Evolutionary conservation across 2,113 vertebrate species (phyloP), one percentile per base, ranked within the genome.

Genomic region (Gallinago paraguaiae): DNA sequence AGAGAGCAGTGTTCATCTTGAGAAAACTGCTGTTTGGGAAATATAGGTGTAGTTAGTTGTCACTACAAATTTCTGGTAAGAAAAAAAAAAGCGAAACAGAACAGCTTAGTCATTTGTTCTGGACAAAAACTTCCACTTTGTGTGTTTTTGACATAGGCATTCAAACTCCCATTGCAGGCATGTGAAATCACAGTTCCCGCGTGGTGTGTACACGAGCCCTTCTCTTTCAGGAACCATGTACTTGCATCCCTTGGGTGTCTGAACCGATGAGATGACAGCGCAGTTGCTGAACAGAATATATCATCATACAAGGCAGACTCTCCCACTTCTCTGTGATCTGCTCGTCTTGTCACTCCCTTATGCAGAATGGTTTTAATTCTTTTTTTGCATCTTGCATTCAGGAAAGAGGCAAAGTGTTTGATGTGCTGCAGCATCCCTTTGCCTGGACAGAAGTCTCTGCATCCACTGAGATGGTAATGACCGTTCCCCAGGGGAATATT

Each of bases 391-490:
- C 27, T 31, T 70, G 35, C 28, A 20, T 86, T 83, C 24, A 79
- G 72, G 24, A 33, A 88, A 67, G 28, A 82, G 41, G 69, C 8
- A 11, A 78, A 69, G 48, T 14, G 24, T 60, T 63, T 48, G 64
- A 64, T 86, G 37, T 1, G 14, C 80, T 91, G 69, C 3, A 0
- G 19, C 46, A 65, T 64, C 0, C 0, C 45, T 91, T 82, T 87
- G 54, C 63, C 80, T 72, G 28, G 48, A 28, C 74, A 80, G 91
- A 89, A 82, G 91, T 54, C 45, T 79, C 84, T 61, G 48, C 39
- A 37, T 79, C 33, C 77, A 33, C 61, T 13, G 53, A 80, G 37
- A 31, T 5, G 11, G 17, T 54, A 65, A 61, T 46, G 35, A 51
- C 59, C 39, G 48, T 46, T 75, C 81, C 51, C 51, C 19, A 28